A percentile compares a stretch with the other conserved stretches of the same genome.
Evolutionary conservation across 2,888 invertebrate genomes (phyloP).

Genomic region (Brachyopa scutellaris): DNA sequence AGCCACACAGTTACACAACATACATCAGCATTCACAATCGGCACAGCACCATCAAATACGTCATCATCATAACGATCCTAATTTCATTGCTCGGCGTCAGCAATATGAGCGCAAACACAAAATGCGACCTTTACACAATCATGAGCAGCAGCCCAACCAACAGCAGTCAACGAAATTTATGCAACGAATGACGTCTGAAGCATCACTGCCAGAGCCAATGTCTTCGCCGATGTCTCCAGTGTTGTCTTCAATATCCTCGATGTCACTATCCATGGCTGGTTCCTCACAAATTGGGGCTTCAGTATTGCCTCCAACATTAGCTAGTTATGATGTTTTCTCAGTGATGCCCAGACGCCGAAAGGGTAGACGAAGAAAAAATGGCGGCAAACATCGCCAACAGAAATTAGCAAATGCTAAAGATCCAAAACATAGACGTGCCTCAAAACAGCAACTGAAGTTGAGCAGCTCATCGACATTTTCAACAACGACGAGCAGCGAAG

Average conservation of each 20-base stretch:
- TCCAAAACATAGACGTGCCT: conserved; percentile 62
- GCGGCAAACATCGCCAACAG: conserved; percentile 45
- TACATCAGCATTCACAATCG: conserved; percentile 73
- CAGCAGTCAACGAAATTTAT: conserved; percentile 75
- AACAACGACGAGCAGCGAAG: conserved; percentile 32
- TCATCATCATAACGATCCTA: conserved; percentile 80
- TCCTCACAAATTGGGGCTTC: conserved; percentile 47
- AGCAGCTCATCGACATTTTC: conserved; percentile 39
- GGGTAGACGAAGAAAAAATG: conserved; percentile 76
- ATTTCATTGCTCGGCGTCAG: conserved; percentile 78
- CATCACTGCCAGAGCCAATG: conserved; percentile 72
- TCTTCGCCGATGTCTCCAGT: conserved; percentile 64
- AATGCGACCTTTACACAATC: conserved; percentile 75
- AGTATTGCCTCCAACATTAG: conserved; percentile 73
- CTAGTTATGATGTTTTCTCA: conserved; percentile 73
- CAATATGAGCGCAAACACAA: conserved; percentile 78
- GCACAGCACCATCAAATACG: conserved; percentile 79
- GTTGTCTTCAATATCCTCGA: conserved; percentile 68
- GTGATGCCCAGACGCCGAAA: conserved; percentile 73
- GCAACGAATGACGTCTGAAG: conserved; percentile 54
- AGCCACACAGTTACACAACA: conserved; percentile 65
- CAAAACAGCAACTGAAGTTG: conserved; percentile 52
- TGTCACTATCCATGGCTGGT: conserved; percentile 53
- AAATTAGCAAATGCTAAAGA: conserved; percentile 64
- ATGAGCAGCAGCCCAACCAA: conserved; percentile 71